Evolutionary conservation across 2,888 invertebrate genomes (phyloP).

Genomic region (Zygogramma bicolorata): DNA sequence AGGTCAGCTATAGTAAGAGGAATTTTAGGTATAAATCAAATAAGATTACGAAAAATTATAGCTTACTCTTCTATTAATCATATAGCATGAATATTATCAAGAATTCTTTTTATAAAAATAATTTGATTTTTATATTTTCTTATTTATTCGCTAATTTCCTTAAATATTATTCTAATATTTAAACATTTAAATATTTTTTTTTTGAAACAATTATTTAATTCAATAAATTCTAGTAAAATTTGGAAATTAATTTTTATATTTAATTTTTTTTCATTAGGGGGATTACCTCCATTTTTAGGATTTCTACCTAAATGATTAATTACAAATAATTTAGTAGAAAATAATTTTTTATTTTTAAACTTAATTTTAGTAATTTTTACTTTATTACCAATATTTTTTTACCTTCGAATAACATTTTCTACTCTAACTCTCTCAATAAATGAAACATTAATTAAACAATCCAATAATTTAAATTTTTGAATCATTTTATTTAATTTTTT

Average conservation of each 20-base stretch:
- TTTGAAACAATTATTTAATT: constrained; percentile 69
- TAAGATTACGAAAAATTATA: constrained; percentile 70
- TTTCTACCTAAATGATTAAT: constrained; percentile 74
- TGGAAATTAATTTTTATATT: constrained; percentile 70
- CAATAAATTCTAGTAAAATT: constrained; percentile 62
- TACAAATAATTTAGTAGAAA: constrained; percentile 69
- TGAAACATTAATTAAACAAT: constrained; percentile 8
- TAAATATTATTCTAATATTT: constrained; percentile 68
- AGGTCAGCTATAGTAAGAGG: constrained; percentile 68
- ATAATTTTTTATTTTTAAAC: constrained; percentile 65
- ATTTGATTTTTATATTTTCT: constrained; percentile 64
- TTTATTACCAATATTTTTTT: constrained; percentile 50
- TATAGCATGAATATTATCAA: constrained; percentile 68
- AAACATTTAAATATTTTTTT: constrained; percentile 68
- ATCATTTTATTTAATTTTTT: constrained; percentile 10
- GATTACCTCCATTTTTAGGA: constrained; percentile 73
- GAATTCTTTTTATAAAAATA: constrained; percentile 42
- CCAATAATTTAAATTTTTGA: constrained; percentile 2
- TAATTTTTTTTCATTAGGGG: constrained; percentile 72
- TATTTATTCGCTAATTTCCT: constrained; percentile 65
- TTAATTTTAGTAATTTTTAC: constrained; percentile 65
- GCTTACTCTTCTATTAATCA: constrained; percentile 76
- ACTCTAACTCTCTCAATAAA: constrained; percentile 63
- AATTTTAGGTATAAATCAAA: constrained; percentile 67
- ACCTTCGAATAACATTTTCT: constrained; percentile 70